Percentiles rank a stretch among this genome's conserved stretches.
phyloP scores from a whole-genome alignment of 1,140 invertebrate genomes.

The Cyphomyrmex costatus region DNA sequence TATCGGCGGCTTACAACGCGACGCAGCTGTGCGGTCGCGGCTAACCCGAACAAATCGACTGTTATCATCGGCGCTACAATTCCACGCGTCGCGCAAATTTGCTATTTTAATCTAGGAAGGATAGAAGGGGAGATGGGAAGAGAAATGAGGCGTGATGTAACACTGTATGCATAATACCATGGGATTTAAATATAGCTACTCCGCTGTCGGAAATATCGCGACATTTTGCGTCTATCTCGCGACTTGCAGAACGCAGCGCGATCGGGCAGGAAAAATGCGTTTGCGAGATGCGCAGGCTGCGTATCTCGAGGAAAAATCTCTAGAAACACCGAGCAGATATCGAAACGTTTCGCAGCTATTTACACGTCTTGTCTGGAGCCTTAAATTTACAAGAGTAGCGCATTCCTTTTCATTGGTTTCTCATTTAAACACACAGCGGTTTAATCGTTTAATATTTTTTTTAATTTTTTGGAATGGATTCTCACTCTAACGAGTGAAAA shows the following conservation, averaged over 20 bases:
- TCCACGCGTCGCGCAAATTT: slow-evolving; percentile 54
- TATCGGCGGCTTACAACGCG: slow-evolving; percentile 63
- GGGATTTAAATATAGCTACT: slow-evolving; percentile 64
- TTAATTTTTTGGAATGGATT: too few relatives aligned
- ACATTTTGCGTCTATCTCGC: slow-evolving; percentile 5
- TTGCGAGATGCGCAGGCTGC: background rate
- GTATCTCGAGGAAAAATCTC: background rate
- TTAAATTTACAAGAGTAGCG: too few relatives aligned
- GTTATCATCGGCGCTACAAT: slow-evolving; percentile 26
- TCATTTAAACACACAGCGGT: too few relatives aligned
- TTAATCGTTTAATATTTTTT: too few relatives aligned
- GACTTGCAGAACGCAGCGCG: background rate
- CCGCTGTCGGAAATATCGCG: slow-evolving; percentile 23
- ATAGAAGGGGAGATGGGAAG: background rate
- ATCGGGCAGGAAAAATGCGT: background rate
- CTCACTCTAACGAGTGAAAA: too few relatives aligned
- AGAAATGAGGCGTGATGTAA: slow-evolving; percentile 66
- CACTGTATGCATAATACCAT: slow-evolving; percentile 68
- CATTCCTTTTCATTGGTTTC: too few relatives aligned
- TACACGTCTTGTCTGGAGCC: too few relatives aligned
- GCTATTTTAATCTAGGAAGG: slow-evolving; percentile 71
- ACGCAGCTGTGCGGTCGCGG: slow-evolving; percentile 59
- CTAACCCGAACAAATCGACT: slow-evolving; percentile 29
- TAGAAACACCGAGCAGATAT: too few relatives aligned
- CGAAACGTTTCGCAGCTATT: too few relatives aligned